A percentile compares a stretch with the other conserved stretches of the same genome.
These are phyloP conservation scores for Lagopus leucura DNA, from an alignment of 2,113 vertebrate species.

Conservation along the genomic window DNA sequence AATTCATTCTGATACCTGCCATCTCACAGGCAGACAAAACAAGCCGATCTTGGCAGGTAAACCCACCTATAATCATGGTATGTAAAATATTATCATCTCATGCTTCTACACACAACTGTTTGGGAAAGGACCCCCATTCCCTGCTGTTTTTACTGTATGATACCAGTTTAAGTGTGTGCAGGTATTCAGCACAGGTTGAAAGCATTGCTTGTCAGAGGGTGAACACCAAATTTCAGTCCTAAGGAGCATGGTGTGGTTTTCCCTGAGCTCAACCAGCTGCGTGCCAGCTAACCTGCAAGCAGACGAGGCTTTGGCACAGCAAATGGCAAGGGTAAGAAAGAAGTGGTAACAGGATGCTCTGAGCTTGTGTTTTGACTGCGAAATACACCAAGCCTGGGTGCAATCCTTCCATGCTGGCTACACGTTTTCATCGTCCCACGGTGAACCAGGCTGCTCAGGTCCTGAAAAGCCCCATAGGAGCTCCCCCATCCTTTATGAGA, in stretches of 20 bases:
- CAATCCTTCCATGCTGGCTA: background rate
- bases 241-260: fast-evolving
- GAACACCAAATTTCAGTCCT: background rate
- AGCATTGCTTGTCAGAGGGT: background rate
- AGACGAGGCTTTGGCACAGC: background rate
- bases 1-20: background rate
- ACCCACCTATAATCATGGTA: background rate
- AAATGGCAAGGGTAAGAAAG: background rate
- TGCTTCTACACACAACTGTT: background rate
- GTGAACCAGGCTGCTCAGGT: background rate
- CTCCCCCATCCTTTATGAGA: background rate
- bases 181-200: background rate
- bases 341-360: background rate
- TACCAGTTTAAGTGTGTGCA: background rate
- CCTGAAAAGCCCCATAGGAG: background rate
- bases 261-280: background rate
- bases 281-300: background rate
- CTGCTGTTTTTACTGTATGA: background rate
- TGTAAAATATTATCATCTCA: background rate
- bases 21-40: background rate
- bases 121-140: background rate
- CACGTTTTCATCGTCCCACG: background rate
- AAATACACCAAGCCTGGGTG: background rate
- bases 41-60: background rate
- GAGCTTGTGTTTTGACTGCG: background rate